Percentiles rank a stretch among this genome's conserved stretches.
Evolutionary conservation across 2,888 invertebrate species (phyloP).

Genomic region (Amblyjoppa proteus): DNA sequence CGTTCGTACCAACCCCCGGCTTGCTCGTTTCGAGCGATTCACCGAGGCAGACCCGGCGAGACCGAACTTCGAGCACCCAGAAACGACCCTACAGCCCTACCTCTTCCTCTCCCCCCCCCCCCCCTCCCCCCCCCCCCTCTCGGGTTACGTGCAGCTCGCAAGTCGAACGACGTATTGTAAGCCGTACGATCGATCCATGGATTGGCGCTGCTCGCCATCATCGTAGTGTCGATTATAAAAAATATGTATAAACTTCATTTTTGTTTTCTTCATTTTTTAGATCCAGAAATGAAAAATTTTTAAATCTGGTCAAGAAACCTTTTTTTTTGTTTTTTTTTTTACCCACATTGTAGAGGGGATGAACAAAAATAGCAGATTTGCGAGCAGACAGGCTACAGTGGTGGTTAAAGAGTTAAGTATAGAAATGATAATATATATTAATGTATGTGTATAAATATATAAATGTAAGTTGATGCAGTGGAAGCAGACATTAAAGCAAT

Average conservation of each 20-base stretch:
- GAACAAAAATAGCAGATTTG: too few relatives aligned
- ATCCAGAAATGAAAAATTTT: too few relatives aligned
- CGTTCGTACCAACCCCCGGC: slow-evolving; percentile 71
- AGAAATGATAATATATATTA: too few relatives aligned
- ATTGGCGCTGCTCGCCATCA: slow-evolving; percentile 27
- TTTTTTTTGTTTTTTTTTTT: too few relatives aligned
- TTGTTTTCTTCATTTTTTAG: neutral
- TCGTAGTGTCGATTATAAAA: neutral
- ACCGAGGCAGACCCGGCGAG: slow-evolving; percentile 2
- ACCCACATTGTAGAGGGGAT: too few relatives aligned
- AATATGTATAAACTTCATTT: neutral
- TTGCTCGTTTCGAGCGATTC: slow-evolving; percentile 45
- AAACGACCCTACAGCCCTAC: slow-evolving; percentile 1
- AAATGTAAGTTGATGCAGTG: too few relatives aligned
- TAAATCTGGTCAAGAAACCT: too few relatives aligned
- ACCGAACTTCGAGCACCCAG: slow-evolving; percentile 34
- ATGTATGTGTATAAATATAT: too few relatives aligned
- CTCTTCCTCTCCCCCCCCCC: neutral
- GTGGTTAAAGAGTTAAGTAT: too few relatives aligned
- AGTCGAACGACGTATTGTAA: slow-evolving; percentile 46
- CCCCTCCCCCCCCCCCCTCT: neutral
- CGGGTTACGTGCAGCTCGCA: slow-evolving; percentile 44
- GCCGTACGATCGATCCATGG: slow-evolving; percentile 47
- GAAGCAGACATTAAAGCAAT: too few relatives aligned
- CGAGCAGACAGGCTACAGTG: too few relatives aligned